phyloP scores from a whole-genome alignment of 2,113 vertebrate species.

The Anseranas semipalmata region DNA sequence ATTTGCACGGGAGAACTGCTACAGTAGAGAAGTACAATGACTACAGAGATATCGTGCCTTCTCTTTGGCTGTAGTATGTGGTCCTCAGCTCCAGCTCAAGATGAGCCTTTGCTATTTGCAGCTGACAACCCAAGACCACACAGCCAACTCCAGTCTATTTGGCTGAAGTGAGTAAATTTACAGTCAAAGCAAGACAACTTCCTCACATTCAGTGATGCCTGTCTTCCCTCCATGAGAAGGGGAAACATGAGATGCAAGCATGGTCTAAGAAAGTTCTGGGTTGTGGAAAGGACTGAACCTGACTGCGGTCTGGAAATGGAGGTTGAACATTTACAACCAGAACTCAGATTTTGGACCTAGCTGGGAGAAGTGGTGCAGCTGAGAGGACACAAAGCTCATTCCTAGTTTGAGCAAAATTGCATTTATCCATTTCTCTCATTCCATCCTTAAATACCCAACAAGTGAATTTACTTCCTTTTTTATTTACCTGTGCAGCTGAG shows the following conservation, averaged over 20 bases:
- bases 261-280: background rate
- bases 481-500: background rate
- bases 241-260: background rate
- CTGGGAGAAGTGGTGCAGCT: background rate
- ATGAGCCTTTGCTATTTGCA: background rate
- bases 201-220: fast-evolving
- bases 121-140: background rate
- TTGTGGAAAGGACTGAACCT: background rate
- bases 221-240: fast-evolving
- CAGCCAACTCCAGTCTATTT: background rate
- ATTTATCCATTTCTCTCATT: background rate
- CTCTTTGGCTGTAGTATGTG: background rate
- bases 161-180: background rate
- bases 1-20: too few relatives aligned
- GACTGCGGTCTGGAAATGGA: background rate
- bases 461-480: background rate
- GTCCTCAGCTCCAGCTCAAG: background rate
- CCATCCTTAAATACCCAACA: background rate
- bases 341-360: background rate
- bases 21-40: background rate
- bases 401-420: background rate
- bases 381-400: background rate
- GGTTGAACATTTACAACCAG: background rate
- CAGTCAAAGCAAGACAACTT: background rate
- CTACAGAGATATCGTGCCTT: background rate